Evolutionary conservation across 1,140 invertebrate genomes (phyloP).

Genomic region (Zaprionus capensis): DNA sequence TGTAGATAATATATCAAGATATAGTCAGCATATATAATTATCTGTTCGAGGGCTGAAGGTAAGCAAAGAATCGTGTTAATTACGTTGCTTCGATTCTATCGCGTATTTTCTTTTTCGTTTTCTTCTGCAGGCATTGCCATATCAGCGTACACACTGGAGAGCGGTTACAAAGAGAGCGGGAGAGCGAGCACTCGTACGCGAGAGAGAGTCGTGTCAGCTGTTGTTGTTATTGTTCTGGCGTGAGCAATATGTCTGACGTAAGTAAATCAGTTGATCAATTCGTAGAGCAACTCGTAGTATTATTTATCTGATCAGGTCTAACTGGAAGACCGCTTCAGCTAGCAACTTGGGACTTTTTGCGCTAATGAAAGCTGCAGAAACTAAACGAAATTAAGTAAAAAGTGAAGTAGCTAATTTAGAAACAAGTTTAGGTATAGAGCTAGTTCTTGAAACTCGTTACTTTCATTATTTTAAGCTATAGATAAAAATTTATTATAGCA

Average conservation of each 20-base stretch:
- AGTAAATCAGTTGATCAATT: slow-evolving; percentile 46
- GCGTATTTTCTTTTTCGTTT: slow-evolving; percentile 14
- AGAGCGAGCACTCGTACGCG: background rate
- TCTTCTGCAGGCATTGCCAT: slow-evolving; percentile 39
- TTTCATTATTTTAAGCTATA: background rate
- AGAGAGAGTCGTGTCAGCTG: slow-evolving; percentile 18
- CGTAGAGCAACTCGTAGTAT: slow-evolving; percentile 13
- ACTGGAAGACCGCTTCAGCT: slow-evolving; percentile 10
- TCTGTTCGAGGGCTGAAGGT: background rate
- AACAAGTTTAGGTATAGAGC: slow-evolving; percentile 22
- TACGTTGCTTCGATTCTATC: background rate
- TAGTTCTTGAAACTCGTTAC: background rate
- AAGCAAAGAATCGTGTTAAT: background rate
- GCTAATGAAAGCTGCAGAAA: background rate
- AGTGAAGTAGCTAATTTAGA: slow-evolving; percentile 8
- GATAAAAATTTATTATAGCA: background rate
- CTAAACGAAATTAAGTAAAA: background rate
- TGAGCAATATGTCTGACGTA: slow-evolving; percentile 66
- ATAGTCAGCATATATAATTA: background rate
- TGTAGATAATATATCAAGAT: slow-evolving; percentile 7
- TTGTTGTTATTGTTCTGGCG: slow-evolving; percentile 6
- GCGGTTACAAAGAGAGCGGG: slow-evolving; percentile 29
- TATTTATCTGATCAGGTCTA: slow-evolving; percentile 26
- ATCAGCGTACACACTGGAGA: slow-evolving; percentile 23
- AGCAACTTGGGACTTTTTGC: background rate